phyloP scores from a whole-genome alignment of 2,113 vertebrate genomes.

The Corythoichthys haematopterus region DNA sequence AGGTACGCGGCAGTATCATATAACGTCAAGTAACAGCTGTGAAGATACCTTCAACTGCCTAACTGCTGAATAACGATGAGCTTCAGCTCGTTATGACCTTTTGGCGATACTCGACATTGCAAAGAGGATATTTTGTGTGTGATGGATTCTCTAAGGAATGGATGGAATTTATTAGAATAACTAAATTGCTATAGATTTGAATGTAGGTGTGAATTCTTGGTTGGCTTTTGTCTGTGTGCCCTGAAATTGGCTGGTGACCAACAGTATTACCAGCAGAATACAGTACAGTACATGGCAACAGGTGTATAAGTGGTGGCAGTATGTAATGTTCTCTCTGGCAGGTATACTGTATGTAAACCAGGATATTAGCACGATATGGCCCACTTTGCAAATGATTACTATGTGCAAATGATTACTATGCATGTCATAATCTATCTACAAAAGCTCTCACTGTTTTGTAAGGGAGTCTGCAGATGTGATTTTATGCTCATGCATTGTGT shows the following conservation, averaged over 20 bases:
- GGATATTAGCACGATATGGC: slow-evolving; percentile 4
- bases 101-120: not conserved
- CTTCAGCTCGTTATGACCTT: not conserved
- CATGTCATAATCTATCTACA: not conserved
- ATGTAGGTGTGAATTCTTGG: too few species aligned
- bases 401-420: too few species aligned
- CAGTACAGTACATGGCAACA: not conserved
- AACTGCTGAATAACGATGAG: not conserved
- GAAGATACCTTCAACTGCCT: not conserved
- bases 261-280: too few species aligned
- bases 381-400: too few species aligned
- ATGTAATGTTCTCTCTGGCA: not conserved
- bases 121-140: not conserved
- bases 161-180: not conserved
- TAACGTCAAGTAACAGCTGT: slow-evolving; percentile 1
- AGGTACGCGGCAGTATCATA: not conserved
- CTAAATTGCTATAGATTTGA: too few species aligned
- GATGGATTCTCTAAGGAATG: not conserved
- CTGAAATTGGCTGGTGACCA: too few species aligned
- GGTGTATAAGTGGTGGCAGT: not conserved
- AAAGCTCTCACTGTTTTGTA: not conserved
- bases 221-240: too few species aligned
- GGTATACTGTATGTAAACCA: slow-evolving; percentile 9
- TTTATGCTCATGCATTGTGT: not conserved
- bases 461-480: not conserved